Base-by-base conservation (phyloP, 2,888 invertebrate species). In the Branchellion lobata region DNA sequence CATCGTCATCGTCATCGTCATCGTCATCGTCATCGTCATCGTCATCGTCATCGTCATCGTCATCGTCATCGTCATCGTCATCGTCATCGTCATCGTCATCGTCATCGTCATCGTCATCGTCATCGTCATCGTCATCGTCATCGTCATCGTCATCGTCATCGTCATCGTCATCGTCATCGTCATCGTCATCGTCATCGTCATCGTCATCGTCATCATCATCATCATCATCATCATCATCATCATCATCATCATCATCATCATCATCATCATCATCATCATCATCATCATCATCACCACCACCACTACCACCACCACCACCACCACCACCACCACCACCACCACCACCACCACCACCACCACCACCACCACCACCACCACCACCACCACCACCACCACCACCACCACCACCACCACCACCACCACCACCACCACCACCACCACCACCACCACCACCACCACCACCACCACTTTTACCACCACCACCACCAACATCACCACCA, bases 41-140 rank as follows among this genome's bases (percentile, higher is more conserved):
- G 40, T 74, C 36, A 74, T 74, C 36, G 33, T 53, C 0, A 53
- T 47, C 51, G 33, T 27, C 51, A 75, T 47, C n/a, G 24, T 40
- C n/a, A 21, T 75, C 36, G 40, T 74, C n/a, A 74, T 74, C 36
- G 29, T 40, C 36, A 74, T 74, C 36, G 40, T 74, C 36, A 74
- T 74, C 36, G 29, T 74, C 36, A 74, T 74, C 36, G 40, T 74
- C 21, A 3, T 74, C 36, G 40, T 74, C 36, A 74, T 74, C 36
- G 47, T 31, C 76, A 81, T 65, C 79, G 69, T 75, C 80, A 80
- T 65, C 81, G 69, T 69, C 76, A 80, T 36, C 81, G 77, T 75
- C 80, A 80, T 76, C 80, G 68, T 76, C 81, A 80, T 69, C 77
- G 65, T 76, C 80, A 81, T 80, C 81, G 80, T 76, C 81, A 79